A percentile compares a stretch with the other conserved stretches of the same genome.
Conservation (phyloP, 1,140 invertebrate species). For the Drosophila ambigua region DNA sequence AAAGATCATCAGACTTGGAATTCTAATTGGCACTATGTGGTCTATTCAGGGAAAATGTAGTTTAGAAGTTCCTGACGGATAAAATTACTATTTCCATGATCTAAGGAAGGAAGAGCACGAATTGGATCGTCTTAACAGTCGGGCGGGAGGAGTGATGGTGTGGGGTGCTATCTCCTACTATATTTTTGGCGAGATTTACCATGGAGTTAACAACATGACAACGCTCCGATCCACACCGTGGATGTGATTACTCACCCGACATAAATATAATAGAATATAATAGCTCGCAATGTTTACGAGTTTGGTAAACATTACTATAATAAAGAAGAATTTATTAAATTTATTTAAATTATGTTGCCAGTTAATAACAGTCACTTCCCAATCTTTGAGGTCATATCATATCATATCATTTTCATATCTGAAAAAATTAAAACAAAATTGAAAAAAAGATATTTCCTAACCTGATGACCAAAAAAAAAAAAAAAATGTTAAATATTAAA, state of each 20-base stretch:
- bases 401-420: too few species aligned
- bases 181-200: not conserved
- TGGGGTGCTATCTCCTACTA: not conserved
- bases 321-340: conserved; percentile 10
- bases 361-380: too few species aligned
- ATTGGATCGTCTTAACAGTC: not conserved
- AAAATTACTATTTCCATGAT: not conserved
- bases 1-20: too few species aligned
- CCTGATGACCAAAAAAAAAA: too few species aligned
- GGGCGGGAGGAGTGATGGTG: not conserved
- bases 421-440: too few species aligned
- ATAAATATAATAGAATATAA: too few species aligned
- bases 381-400: not conserved
- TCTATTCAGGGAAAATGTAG: not conserved
- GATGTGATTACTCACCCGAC: not conserved
- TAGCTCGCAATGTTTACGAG: conserved; percentile 4
- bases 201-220: too few species aligned
- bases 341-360: not conserved
- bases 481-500: too few species aligned
- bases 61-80: not conserved
- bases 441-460: too few species aligned
- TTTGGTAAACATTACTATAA: conserved; percentile 7
- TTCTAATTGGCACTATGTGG: not conserved
- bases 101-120: not conserved
- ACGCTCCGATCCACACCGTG: not conserved